Conservation (phyloP, 2,797 vertebrate genomes). For the Micromesistius poutassou region DNA sequence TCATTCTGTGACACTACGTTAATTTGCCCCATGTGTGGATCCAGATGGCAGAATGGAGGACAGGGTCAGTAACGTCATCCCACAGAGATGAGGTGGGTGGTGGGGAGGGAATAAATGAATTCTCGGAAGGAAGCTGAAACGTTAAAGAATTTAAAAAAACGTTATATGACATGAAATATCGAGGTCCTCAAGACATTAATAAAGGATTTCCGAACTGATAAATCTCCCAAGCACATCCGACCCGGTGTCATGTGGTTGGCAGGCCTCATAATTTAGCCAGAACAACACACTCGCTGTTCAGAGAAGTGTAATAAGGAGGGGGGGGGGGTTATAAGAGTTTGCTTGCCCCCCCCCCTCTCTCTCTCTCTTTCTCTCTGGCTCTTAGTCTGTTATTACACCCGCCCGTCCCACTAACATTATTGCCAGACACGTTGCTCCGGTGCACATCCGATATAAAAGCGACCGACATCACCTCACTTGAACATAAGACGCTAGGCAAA, state of each 20-base stretch:
- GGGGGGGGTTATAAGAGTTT: conserved; percentile 20
- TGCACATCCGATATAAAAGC: conserved; percentile 38
- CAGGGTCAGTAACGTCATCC: neutral
- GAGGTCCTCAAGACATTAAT: neutral
- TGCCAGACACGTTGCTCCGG: conserved; percentile 49
- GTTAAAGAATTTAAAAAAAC: neutral
- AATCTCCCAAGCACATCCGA: neutral
- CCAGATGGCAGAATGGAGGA: conserved; percentile 20
- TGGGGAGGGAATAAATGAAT: neutral
- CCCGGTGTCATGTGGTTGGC: conserved; percentile 12
- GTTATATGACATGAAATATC: neutral
- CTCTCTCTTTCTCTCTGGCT: neutral
- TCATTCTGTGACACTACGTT: neutral
- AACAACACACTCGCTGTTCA: conserved; percentile 21
- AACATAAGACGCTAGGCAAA: conserved; percentile 37
- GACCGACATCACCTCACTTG: conserved; percentile 48
- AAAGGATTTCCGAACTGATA: neutral
- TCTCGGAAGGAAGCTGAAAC: neutral
- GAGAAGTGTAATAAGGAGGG: conserved; percentile 35
- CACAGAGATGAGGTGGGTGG: neutral
- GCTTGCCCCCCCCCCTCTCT: neutral
- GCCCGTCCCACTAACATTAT: conserved; percentile 41
- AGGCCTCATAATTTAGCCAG: conserved; percentile 52
- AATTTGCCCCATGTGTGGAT: conserved; percentile 21
- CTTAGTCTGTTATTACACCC: conserved; percentile 49